phyloP scores from a whole-genome alignment of 2,113 vertebrate genomes.

The Thamnophis sirtalis region DNA sequence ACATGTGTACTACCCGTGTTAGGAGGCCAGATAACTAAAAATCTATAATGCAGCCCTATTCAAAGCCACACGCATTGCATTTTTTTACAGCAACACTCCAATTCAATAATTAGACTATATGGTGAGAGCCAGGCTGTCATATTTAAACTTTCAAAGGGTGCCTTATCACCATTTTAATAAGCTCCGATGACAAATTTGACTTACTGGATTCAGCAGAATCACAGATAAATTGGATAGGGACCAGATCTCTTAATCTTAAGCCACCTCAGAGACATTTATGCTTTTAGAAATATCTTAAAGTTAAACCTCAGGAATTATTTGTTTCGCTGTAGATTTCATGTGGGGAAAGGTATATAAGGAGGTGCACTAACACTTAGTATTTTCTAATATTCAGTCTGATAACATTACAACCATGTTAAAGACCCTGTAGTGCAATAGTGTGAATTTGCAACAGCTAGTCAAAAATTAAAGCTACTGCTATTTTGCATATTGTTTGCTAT shows the following conservation, averaged over 20 bases:
- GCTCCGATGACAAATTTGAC: background rate
- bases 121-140: background rate
- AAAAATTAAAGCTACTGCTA: constrained; percentile 35
- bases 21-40: background rate
- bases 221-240: no score
- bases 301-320: background rate
- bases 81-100: background rate
- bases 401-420: constrained; percentile 6
- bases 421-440: background rate
- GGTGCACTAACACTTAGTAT: background rate
- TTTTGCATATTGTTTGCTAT: constrained; percentile 9
- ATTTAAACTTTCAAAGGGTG: background rate
- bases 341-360: background rate
- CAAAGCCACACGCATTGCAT: background rate
- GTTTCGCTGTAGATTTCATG: background rate
- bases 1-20: background rate
- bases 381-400: background rate
- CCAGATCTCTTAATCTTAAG: background rate
- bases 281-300: background rate
- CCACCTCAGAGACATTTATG: background rate
- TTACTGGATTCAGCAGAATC: background rate
- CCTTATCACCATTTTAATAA: background rate
- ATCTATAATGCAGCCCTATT: background rate
- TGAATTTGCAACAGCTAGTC: constrained; percentile 6
- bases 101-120: background rate